Evolutionary conservation across 2,113 vertebrate species (phyloP).

Genomic region (Trichomycterus rosablanca): DNA sequence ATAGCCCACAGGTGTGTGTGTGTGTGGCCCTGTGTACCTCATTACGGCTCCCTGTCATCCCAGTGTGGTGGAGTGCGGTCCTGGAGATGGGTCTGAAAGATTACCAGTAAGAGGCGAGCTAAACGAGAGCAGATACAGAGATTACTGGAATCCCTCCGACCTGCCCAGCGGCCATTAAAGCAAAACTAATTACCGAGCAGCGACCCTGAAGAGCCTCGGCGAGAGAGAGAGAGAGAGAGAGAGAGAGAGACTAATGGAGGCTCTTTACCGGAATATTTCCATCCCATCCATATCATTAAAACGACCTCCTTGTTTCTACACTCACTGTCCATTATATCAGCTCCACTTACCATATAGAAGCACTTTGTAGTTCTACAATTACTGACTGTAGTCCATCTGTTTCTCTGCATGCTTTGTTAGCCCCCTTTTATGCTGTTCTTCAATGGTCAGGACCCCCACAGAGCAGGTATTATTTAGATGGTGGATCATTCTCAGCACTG

Average conservation of each 20-base stretch:
- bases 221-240: not conserved
- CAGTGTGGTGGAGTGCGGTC: constrained; percentile 27
- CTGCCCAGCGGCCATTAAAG: constrained; percentile 63
- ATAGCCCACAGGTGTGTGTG: constrained; percentile 32
- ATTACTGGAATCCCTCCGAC: constrained; percentile 68
- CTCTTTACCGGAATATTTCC: not conserved
- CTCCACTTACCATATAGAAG: too few relatives aligned
- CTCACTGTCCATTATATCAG: too few relatives aligned
- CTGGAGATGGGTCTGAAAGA: constrained; percentile 60
- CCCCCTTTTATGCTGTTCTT: too few relatives aligned
- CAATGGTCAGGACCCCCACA: too few relatives aligned
- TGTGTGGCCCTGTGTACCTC: constrained; percentile 7
- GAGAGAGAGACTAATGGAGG: not conserved
- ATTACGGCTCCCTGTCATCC: constrained; percentile 28
- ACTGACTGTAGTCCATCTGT: too few relatives aligned
- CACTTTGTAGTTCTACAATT: too few relatives aligned
- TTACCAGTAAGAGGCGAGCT: constrained; percentile 61
- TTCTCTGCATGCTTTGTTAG: too few relatives aligned
- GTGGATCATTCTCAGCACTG: too few relatives aligned
- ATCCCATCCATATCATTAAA: too few relatives aligned
- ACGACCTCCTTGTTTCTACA: too few relatives aligned
- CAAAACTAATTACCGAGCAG: constrained; percentile 67
- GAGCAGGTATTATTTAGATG: too few relatives aligned
- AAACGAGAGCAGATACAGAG: constrained; percentile 64
- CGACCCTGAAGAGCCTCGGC: constrained; percentile 55